phyloP scores from a whole-genome alignment of 2,888 invertebrate genomes.

The Diplazon laetatorius region DNA sequence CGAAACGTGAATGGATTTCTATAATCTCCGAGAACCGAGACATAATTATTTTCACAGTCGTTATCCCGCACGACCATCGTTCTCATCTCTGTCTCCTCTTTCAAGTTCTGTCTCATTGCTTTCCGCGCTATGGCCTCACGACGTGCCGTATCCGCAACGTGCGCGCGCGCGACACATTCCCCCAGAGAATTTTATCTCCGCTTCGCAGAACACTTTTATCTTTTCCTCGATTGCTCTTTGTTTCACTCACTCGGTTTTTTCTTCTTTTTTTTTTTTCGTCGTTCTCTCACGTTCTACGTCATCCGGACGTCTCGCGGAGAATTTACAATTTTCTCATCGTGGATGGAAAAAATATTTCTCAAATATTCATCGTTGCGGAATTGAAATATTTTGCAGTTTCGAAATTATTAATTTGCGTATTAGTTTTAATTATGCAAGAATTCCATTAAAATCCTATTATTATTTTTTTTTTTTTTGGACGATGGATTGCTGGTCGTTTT shows the following conservation, averaged over 20 bases:
- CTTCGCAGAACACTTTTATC: conserved; percentile 44
- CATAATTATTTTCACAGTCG: conserved; percentile 68
- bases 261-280: conserved; percentile 8
- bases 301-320: background rate
- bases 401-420: no score
- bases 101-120: conserved; percentile 40
- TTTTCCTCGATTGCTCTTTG: conserved; percentile 41
- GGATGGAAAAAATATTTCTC: no score
- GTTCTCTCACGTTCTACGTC: no score
- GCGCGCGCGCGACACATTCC: conserved; percentile 48
- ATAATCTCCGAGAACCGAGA: conserved; percentile 60
- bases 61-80: conserved; percentile 64
- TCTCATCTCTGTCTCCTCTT: conserved; percentile 54
- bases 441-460: no score
- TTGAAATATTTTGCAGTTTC: no score
- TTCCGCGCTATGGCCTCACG: conserved; percentile 56
- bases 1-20: conserved; percentile 69
- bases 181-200: conserved; percentile 54
- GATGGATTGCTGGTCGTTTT: background rate
- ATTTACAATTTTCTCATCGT: conserved; percentile 1
- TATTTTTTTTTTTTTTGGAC: background rate
- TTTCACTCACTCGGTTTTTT: conserved; percentile 25
- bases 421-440: no score
- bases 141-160: conserved; percentile 56
- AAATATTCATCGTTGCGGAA: no score